Evolutionary conservation across 2,888 invertebrate species (phyloP), one percentile per base, ranked within the genome.

Genomic region (Yponomeuta cagnagella): DNA sequence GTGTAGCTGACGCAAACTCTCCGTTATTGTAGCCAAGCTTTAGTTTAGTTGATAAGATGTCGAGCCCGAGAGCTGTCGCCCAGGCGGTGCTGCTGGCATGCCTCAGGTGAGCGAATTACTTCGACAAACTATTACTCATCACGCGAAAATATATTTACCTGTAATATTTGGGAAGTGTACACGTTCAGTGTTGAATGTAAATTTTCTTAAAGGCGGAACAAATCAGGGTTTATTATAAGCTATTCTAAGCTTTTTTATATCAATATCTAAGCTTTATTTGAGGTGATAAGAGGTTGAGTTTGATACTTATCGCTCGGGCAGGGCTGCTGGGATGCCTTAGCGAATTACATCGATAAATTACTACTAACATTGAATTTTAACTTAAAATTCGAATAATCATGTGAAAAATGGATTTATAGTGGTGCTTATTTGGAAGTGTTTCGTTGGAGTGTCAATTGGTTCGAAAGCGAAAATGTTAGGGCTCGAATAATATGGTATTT

Each of bases 211-310:
- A 4, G 5, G 33, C 33, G 33, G 33, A 33, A 33, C 23, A 33
- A 33, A 5, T 33, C 3, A 33, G 33, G 33, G 33, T 33, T 33
- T 2, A 5, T 33, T 2, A 33, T 33, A 33, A 33, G 33, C 33
- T 33, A 4, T 33, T 4, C 33, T 33, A 33, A 33, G 33, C 33
- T 33, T 33, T 4, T 33, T 5, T 33, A 33, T 5, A 2, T 33
- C 33, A 33, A 15, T 31, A 68, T 4, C 52, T 68, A 12, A 68
- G 48, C 23, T 68, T 48, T 68, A 80, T 77, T 78, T 89, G 89
- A 90, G 91, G 91, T 83, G 76, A 73, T 77, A 89, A 80, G 84
- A 90, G 90, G 90, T 81, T 78, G 86, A 84, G 88, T 88, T 84
- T 83, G 87, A 82, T 89, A 80, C 73, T 82, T 86, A 90, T 89